Conservation (phyloP, 2,888 invertebrate species). For the Macaria liturata region DNA sequence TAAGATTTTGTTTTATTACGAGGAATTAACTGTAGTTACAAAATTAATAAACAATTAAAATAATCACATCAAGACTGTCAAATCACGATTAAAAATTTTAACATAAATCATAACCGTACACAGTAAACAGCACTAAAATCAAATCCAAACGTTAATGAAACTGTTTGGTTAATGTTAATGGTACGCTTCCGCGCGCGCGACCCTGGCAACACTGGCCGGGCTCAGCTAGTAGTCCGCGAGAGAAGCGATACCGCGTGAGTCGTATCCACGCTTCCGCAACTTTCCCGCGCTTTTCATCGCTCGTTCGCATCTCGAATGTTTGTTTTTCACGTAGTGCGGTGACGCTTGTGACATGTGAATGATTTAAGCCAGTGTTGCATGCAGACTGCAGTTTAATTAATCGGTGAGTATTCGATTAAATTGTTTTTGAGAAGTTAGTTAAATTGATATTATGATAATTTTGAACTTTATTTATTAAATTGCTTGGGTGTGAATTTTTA, state of each 20-base stretch:
- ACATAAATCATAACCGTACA: too few relatives aligned
- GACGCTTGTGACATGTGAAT: slow-evolving; percentile 28
- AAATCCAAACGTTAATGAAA: not conserved
- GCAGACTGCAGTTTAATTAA: slow-evolving; percentile 9
- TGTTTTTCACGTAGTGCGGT: slow-evolving; percentile 22
- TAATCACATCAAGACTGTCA: too few relatives aligned
- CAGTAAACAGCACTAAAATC: too few relatives aligned
- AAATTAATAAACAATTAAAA: too few relatives aligned
- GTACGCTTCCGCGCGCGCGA: slow-evolving; percentile 32
- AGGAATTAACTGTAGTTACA: too few relatives aligned
- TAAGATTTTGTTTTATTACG: too few relatives aligned
- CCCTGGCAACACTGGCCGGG: slow-evolving; percentile 49
- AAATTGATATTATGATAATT: too few relatives aligned
- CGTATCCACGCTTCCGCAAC: slow-evolving; percentile 45
- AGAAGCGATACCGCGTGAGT: slow-evolving; percentile 50
- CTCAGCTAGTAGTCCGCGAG: slow-evolving; percentile 54
- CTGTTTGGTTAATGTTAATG: slow-evolving; percentile 19
- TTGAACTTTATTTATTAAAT: too few relatives aligned
- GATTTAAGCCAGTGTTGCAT: slow-evolving; percentile 12
- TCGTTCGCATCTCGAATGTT: slow-evolving; percentile 32
- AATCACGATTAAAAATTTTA: too few relatives aligned
- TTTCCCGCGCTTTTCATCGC: slow-evolving; percentile 55
- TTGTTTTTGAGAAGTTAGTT: too few relatives aligned
- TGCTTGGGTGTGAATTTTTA: too few relatives aligned
- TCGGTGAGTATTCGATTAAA: slow-evolving; percentile 9